Percentiles rank a stretch among this genome's conserved stretches.
Evolutionary conservation across 2,113 vertebrate species (phyloP).

Genomic region (Tragelaphus imberbis): DNA sequence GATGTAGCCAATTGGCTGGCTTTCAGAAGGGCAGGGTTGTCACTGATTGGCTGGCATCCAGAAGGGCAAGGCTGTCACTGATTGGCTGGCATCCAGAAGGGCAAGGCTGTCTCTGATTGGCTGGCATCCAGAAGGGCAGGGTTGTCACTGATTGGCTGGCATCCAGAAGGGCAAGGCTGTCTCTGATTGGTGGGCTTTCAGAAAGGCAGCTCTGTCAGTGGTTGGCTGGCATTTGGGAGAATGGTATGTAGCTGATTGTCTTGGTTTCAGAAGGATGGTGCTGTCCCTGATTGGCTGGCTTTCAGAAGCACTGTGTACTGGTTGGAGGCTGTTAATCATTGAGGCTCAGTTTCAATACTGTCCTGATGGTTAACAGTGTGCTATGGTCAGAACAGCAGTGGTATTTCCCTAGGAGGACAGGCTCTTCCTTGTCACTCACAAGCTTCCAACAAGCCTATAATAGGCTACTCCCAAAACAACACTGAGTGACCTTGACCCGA

Average conservation of each 20-base stretch:
- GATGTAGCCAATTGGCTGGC: not conserved
- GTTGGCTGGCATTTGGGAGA: not conserved
- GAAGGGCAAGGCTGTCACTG: fast-evolving
- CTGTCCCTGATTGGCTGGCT: not conserved
- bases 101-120: not conserved
- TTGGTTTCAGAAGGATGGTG: not conserved
- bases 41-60: not conserved
- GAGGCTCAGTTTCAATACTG: not conserved
- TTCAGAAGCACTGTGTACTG: not conserved
- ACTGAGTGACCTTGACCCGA: fast-evolving
- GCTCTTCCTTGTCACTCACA: not conserved
- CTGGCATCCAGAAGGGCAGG: fast-evolving
- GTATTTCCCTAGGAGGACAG: not conserved
- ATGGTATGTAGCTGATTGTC: not conserved
- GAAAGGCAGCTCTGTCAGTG: not conserved
- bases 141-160: not conserved
- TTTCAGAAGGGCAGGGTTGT: no score
- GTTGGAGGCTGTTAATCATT: not conserved
- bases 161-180: not conserved
- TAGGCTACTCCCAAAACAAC: no score
- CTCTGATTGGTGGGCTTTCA: not conserved
- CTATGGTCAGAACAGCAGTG: not conserved
- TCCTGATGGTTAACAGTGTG: not conserved
- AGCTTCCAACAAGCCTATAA: not conserved
- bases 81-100: not conserved